Conservation (phyloP, 2,888 invertebrate species). For the Dyspetes luteomarginatus region DNA sequence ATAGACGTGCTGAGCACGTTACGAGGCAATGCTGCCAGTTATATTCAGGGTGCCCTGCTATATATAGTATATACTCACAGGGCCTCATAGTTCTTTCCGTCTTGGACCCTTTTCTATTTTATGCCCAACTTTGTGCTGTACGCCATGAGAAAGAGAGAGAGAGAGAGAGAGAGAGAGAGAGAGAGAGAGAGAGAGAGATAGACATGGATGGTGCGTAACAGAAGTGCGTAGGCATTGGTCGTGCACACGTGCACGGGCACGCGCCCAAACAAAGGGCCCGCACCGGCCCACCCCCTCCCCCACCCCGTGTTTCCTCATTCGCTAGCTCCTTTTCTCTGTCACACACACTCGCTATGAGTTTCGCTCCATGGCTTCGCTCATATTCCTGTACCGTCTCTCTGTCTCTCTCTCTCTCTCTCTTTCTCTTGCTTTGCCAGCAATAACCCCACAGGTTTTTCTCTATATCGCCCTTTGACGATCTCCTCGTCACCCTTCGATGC, state of each 20-base stretch:
- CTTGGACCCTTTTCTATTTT: conserved; percentile 53
- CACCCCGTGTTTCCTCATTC: conserved; percentile 49
- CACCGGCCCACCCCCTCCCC: conserved; percentile 74
- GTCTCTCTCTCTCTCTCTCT: conserved; percentile 65
- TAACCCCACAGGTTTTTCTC: conserved; percentile 64
- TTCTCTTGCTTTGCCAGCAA: conserved; percentile 37
- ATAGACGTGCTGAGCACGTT: conserved; percentile 58
- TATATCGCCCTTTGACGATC: conserved; percentile 60
- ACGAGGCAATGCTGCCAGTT: conserved; percentile 53
- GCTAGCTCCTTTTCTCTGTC: not conserved
- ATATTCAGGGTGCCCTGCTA: conserved; percentile 61
- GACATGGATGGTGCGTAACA: conserved; percentile 67
- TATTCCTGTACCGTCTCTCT: conserved; percentile 63
- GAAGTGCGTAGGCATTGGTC: conserved; percentile 81
- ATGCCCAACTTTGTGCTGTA: conserved; percentile 29
- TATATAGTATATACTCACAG: conserved; percentile 30
- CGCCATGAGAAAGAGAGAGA: conserved; percentile 47
- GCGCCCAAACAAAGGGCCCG: conserved; percentile 82
- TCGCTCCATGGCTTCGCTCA: conserved; percentile 22
- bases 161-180: conserved; percentile 55
- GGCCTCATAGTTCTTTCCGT: conserved; percentile 41
- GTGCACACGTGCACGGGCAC: conserved; percentile 83
- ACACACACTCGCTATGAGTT: not conserved
- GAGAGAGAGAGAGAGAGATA: conserved; percentile 54
- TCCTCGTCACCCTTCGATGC: conserved; percentile 60